Conservation (phyloP, 2,113 vertebrate genomes). For the Syrrhaptes paradoxus region DNA sequence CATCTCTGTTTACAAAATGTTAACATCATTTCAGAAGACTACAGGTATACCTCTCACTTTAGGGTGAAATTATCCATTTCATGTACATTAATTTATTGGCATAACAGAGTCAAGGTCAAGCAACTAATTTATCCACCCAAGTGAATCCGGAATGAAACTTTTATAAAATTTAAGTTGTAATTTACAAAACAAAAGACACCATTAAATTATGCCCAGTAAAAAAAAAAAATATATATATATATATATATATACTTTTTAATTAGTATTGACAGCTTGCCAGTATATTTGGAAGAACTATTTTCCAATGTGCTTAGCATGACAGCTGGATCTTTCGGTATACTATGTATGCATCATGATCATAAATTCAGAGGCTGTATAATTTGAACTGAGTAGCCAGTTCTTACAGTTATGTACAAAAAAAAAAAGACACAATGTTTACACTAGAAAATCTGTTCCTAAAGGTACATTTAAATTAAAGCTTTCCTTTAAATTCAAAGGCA, state of each 20-base stretch:
- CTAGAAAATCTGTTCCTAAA: background rate
- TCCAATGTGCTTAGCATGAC: conserved; percentile 8
- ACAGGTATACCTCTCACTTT: background rate
- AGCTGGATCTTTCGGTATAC: conserved; percentile 6
- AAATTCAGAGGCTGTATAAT: background rate
- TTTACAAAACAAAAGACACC: background rate
- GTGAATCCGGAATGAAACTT: background rate
- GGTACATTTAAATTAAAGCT: background rate
- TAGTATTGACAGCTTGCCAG: background rate
- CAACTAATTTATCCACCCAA: background rate
- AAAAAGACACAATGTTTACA: background rate
- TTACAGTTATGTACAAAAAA: background rate
- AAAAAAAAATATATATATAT: no score
- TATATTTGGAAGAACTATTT: background rate
- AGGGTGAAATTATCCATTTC: background rate
- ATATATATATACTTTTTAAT: background rate
- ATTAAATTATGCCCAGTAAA: background rate
- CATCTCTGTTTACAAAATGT: background rate
- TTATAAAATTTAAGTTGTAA: background rate
- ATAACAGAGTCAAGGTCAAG: background rate
- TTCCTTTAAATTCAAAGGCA: background rate
- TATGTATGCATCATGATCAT: background rate
- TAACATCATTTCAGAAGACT: background rate
- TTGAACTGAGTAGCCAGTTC: background rate
- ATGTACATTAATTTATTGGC: background rate